Percentiles rank a stretch among this genome's conserved stretches.
Evolutionary conservation across 1,140 invertebrate species (phyloP).

Genomic region (Nymphalis io): DNA sequence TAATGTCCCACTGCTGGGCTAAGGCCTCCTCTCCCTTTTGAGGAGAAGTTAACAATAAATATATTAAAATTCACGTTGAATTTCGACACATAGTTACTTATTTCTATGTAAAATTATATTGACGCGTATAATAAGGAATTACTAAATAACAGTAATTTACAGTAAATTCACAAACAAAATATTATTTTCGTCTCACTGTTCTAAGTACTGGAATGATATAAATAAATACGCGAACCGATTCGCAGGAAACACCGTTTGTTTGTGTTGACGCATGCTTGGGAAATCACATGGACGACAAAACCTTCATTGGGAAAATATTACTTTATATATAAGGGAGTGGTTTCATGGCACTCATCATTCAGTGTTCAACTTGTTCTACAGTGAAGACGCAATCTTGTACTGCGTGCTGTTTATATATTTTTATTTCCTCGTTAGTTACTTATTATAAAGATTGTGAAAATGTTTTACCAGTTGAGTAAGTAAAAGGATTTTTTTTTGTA

Average conservation of each 20-base stretch:
- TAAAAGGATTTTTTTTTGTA: slow-evolving; percentile 15
- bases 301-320: slow-evolving; percentile 36
- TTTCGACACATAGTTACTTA: too few species aligned
- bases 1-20: too few species aligned
- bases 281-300: slow-evolving; percentile 35
- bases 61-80: too few species aligned
- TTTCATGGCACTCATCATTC: slow-evolving; percentile 16
- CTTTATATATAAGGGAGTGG: slow-evolving; percentile 36
- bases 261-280: slow-evolving; percentile 32
- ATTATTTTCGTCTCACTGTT: background rate
- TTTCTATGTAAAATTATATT: too few species aligned
- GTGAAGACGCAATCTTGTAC: slow-evolving; percentile 16
- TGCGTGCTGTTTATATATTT: background rate
- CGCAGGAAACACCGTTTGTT: slow-evolving; percentile 16
- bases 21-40: too few species aligned
- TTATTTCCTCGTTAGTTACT: too few species aligned
- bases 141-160: background rate
- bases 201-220: slow-evolving; percentile 11
- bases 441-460: slow-evolving; percentile 20
- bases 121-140: background rate
- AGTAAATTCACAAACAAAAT: background rate
- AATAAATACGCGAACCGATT: slow-evolving; percentile 10
- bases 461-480: slow-evolving; percentile 48
- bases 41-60: too few species aligned
- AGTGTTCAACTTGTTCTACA: slow-evolving; percentile 13